A percentile compares a stretch with the other conserved stretches of the same genome.
phyloP scores from a whole-genome alignment of 2,888 invertebrate genomes.

The Aethes cnicana region DNA sequence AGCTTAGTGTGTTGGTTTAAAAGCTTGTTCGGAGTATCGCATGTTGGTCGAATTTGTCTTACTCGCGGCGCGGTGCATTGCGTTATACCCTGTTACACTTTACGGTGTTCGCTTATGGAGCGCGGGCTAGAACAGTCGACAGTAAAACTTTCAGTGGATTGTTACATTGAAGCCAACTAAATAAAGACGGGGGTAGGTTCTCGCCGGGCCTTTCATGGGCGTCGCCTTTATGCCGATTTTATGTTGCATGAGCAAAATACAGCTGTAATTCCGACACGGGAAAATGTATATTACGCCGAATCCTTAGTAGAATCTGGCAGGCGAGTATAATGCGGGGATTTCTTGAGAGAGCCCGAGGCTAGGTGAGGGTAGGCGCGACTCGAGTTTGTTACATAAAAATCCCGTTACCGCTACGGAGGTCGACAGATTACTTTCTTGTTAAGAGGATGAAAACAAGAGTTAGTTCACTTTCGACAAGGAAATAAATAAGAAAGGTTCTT shows the following conservation, averaged over 20 bases:
- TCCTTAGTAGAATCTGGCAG: constrained; percentile 74
- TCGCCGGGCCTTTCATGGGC: constrained; percentile 63
- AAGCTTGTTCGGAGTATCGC: constrained; percentile 43
- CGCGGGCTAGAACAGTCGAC: constrained; percentile 55
- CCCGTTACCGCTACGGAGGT: constrained; percentile 77
- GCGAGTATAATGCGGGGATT: constrained; percentile 62
- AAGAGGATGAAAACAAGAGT: constrained; percentile 79
- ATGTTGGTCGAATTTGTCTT: constrained; percentile 52
- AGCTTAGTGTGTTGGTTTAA: constrained; percentile 35
- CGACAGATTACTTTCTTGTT: constrained; percentile 82
- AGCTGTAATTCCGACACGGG: constrained; percentile 75
- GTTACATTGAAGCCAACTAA: constrained; percentile 72
- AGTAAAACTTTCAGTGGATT: constrained; percentile 75
- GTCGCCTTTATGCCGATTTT: constrained; percentile 76
- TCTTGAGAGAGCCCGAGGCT: constrained; percentile 73
- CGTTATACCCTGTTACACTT: constrained; percentile 52
- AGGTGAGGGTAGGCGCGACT: constrained; percentile 80
- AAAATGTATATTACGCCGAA: constrained; percentile 78
- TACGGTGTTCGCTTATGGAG: constrained; percentile 63
- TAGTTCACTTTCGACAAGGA: constrained; percentile 71
- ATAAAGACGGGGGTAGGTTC: constrained; percentile 66
- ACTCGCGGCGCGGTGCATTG: constrained; percentile 50
- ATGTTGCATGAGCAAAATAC: constrained; percentile 75
- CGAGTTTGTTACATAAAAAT: constrained; percentile 81
- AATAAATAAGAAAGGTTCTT: constrained; percentile 60